phyloP scores from a whole-genome alignment of 2,113 vertebrate genomes.

The Poeciliopsis prolifica region DNA sequence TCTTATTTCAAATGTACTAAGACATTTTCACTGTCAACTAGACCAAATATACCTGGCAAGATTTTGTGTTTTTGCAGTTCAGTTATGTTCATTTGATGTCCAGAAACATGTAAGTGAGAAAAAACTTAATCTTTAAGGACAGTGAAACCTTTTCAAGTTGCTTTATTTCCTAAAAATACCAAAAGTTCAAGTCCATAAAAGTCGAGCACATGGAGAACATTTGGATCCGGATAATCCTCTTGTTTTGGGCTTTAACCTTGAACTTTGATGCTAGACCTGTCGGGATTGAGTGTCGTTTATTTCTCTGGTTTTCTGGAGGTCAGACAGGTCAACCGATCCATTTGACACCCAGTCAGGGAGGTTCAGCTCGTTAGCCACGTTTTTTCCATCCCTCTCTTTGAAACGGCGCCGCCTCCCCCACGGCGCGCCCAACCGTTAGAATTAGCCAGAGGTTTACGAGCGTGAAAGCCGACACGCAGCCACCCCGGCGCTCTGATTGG shows the following conservation, averaged over 20 bases:
- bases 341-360: conserved; percentile 37
- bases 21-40: no score
- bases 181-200: no score
- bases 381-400: conserved; percentile 29
- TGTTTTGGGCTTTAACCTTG: conserved; percentile 49
- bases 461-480: conserved; percentile 38
- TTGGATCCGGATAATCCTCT: background rate
- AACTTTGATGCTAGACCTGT: conserved; percentile 38
- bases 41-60: no score
- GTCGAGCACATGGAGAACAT: background rate
- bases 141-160: no score
- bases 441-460: conserved; percentile 33
- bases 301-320: conserved; percentile 12
- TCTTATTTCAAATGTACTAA: no score
- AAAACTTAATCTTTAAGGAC: no score
- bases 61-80: no score
- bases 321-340: conserved; percentile 55
- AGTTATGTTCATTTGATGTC: background rate
- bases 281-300: conserved; percentile 27
- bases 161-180: no score
- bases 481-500: conserved; percentile 7
- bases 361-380: conserved; percentile 22
- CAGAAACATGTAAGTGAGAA: background rate
- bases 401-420: conserved; percentile 8
- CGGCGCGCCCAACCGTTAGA: conserved; percentile 14